Evolutionary conservation across 2,113 vertebrate genomes (phyloP).

Genomic region (Siphamia tubifer): DNA sequence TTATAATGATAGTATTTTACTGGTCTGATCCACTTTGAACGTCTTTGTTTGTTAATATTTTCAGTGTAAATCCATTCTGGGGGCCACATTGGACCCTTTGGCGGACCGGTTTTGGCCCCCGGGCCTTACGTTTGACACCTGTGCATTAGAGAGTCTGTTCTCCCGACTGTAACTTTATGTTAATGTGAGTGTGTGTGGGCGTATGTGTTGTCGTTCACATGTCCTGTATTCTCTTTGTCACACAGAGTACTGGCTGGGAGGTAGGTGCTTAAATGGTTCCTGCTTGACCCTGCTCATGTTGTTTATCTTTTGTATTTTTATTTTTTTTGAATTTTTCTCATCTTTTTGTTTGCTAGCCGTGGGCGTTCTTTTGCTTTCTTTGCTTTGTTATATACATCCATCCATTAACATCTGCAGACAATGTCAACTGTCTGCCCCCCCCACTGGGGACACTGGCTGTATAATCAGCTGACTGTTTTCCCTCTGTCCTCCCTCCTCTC

Average conservation of each 20-base stretch:
- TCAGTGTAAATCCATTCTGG: no score
- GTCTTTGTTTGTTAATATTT: no score
- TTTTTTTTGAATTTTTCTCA: constrained; percentile 49
- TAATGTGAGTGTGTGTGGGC: background rate
- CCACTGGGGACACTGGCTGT: constrained; percentile 65
- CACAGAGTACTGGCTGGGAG: constrained; percentile 99
- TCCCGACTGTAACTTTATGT: constrained; percentile 24
- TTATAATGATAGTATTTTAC: no score
- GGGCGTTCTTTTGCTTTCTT: constrained; percentile 88
- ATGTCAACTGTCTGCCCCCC: constrained; percentile 58
- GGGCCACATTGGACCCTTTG: no score
- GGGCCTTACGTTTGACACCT: no score
- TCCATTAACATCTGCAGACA: constrained; percentile 90
- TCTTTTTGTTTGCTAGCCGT: constrained; percentile 86
- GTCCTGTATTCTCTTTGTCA: constrained; percentile 89
- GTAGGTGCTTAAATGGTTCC: constrained; percentile 94
- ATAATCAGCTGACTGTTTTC: constrained; percentile 31
- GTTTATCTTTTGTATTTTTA: constrained; percentile 33
- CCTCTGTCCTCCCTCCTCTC: constrained; percentile 40
- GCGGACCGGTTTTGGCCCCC: no score
- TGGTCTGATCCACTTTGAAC: no score
- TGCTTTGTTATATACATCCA: constrained; percentile 83
- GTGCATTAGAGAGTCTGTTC: background rate
- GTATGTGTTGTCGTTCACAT: constrained; percentile 82
- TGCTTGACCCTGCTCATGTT: constrained; percentile 87